Base-by-base conservation (phyloP, 2,113 vertebrate species). In the Macheiramphus alcinus region DNA sequence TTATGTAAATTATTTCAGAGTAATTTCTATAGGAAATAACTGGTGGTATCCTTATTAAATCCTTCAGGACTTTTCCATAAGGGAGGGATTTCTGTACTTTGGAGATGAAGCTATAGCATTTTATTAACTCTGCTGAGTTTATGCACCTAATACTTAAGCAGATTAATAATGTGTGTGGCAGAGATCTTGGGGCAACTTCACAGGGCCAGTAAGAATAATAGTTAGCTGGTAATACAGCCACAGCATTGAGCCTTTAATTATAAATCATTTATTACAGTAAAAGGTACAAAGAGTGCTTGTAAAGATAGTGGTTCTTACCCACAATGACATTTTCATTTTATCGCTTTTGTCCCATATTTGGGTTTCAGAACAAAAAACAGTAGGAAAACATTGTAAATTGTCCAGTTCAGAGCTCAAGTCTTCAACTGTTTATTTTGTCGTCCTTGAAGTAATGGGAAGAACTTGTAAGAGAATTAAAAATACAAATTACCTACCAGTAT, bases 1-100 rank as follows among this genome's bases (percentile, higher is more conserved):
- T 97, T 96, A 97, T 97, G 96, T 82, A 96, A 97, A 97, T 97
- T 88, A 96, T 93, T 95, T 97, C 95, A 26, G 91, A 89, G 89
- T 96, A 96, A 97, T 97, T 97, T 96, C 94, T 96, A 89, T 96
- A 97, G 95, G 94, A 97, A 96, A 96, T 96, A 96, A 96, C 94
- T 97, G 65, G 80, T 96, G 84, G 86, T 95, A 96, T 94, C 91
- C 93, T 95, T 96, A 94, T 96, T 97, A 97, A 97, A 96, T 97
- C 96, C 94, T 96, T 93, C 91, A 97, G 94, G 96, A 96, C 84
- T 96, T 96, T 95, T 96, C 94, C 94, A 96, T 94, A 81, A 94
- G 96, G 93, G 94, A 96, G 86, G 89, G 91, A 95, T 96, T 96
- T 96, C 80, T 66, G 93, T 93, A 87, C 86, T 67, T 94, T 94